Percentiles rank a stretch among this genome's conserved stretches.
These are phyloP conservation scores for Synergus japonicus DNA, from an alignment of 2,888 invertebrate species.

Conservation along the genomic window DNA sequence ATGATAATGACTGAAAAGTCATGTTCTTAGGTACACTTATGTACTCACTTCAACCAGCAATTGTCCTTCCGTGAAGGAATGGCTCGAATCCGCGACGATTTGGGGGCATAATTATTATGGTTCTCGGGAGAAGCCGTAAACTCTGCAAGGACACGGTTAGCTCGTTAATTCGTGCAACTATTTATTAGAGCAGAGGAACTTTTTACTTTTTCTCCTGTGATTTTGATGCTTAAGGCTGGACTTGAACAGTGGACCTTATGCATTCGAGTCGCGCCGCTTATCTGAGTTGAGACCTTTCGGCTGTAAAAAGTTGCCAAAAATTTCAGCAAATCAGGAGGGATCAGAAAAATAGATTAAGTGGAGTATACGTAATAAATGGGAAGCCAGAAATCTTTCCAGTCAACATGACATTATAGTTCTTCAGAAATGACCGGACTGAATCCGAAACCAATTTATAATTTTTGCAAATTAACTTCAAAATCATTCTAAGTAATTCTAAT, in stretches of 20 bases:
- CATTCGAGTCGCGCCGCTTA: neutral
- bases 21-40: slow-evolving; percentile 43
- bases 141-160: slow-evolving; percentile 2
- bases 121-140: slow-evolving; percentile 9
- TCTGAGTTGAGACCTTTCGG: neutral
- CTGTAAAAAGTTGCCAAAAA: neutral
- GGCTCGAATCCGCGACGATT: neutral
- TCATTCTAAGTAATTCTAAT: too few relatives aligned
- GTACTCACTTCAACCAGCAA: neutral
- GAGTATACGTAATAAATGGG: neutral
- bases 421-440: too few relatives aligned
- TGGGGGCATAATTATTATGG: neutral
- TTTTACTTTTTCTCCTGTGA: neutral
- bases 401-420: too few relatives aligned
- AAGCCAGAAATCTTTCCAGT: neutral
- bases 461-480: too few relatives aligned
- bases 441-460: too few relatives aligned
- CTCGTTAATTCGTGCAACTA: slow-evolving; percentile 17
- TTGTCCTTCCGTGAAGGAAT: neutral
- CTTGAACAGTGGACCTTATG: neutral
- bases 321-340: neutral
- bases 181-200: slow-evolving; percentile 26
- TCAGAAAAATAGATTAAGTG: neutral
- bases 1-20: slow-evolving; percentile 60
- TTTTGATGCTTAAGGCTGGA: neutral